phyloP scores from a whole-genome alignment of 2,888 invertebrate genomes.

The Mesoligia furuncula region DNA sequence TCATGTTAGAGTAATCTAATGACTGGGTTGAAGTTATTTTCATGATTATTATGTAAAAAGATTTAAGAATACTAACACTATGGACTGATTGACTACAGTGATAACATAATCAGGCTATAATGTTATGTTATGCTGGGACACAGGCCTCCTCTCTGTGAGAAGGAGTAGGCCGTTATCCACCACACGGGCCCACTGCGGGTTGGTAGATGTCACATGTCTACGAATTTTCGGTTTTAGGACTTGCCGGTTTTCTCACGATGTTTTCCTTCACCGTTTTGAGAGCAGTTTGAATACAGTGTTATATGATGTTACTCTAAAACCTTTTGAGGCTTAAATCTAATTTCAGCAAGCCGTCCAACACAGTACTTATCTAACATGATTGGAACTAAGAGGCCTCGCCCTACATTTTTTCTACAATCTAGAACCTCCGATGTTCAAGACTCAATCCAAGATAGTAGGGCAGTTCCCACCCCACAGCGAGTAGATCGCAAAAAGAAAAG shows the following conservation, averaged over 20 bases:
- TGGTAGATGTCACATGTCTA: too few species aligned
- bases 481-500: not conserved
- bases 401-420: not conserved
- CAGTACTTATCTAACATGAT: not conserved
- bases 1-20: constrained; percentile 5
- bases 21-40: not conserved
- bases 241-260: too few species aligned
- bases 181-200: too few species aligned
- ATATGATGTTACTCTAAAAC: not conserved
- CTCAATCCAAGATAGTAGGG: not conserved
- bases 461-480: not conserved
- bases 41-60: not conserved
- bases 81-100: too few species aligned
- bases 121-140: too few species aligned
- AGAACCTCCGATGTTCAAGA: constrained; percentile 6
- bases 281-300: too few species aligned
- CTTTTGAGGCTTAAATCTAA: constrained; percentile 1
- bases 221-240: too few species aligned
- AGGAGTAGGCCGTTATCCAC: too few species aligned
- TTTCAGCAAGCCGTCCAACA: not conserved
- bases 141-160: too few species aligned
- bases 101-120: too few species aligned
- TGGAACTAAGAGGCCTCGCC: not conserved
- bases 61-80: not conserved
- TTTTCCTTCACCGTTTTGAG: too few species aligned